Evolutionary conservation across 2,888 invertebrate genomes (phyloP).

Genomic region (Bombyx huttoni): DNA sequence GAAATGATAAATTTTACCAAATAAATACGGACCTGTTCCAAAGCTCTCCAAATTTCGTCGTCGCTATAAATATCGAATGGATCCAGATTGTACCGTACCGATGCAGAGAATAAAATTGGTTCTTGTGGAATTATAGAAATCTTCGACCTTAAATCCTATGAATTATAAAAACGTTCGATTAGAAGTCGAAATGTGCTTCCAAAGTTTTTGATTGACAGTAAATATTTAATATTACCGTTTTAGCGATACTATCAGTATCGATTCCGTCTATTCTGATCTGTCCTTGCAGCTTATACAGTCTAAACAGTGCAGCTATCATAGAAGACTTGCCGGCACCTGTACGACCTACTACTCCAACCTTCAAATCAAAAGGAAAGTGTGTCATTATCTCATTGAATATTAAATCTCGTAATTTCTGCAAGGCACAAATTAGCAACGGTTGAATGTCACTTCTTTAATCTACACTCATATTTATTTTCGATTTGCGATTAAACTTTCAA

Average conservation of each 20-base stretch:
- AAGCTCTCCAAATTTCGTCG: constrained; percentile 75
- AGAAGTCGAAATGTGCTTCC: background rate
- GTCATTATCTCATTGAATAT: background rate
- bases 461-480: too few relatives aligned
- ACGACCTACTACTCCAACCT: constrained; percentile 85
- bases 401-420: too few relatives aligned
- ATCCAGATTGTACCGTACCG: constrained; percentile 80
- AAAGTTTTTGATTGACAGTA: background rate
- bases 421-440: too few relatives aligned
- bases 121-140: constrained; percentile 83
- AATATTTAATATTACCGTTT: constrained; percentile 43
- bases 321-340: constrained; percentile 92
- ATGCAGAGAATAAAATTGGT: constrained; percentile 77
- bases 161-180: constrained; percentile 14
- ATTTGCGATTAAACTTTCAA: too few relatives aligned
- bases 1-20: too few relatives aligned
- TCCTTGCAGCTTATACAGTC: constrained; percentile 79
- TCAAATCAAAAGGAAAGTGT: constrained; percentile 6
- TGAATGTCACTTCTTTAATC: too few relatives aligned
- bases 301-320: constrained; percentile 82
- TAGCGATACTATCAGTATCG: constrained; percentile 73
- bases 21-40: constrained; percentile 70
- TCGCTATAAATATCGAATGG: constrained; percentile 77
- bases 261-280: constrained; percentile 80
- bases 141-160: constrained; percentile 72